Base-by-base conservation (phyloP, 2,888 invertebrate species). In the Esperia sulphurella region DNA sequence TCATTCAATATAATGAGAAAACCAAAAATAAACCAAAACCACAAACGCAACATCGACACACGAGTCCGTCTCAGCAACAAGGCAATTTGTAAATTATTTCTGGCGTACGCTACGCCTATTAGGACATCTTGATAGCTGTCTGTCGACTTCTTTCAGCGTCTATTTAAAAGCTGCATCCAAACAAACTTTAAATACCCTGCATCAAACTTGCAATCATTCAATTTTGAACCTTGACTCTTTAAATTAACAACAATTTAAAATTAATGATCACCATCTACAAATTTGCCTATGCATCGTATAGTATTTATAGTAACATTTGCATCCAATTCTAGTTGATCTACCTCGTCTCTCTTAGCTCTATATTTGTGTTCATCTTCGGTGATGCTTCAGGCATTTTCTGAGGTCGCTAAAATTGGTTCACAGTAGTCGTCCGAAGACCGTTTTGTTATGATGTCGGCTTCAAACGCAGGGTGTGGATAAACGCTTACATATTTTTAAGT, bases 61-160 rank as follows among this genome's bases (percentile, higher is more conserved):
- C 41, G 47, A 41, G 29, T 48, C 44, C 53, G 56, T 55, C 57
- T 62, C 55, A 52, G 65, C 69, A 71, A 71, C 71, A 61, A 71
- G 65, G 68, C 77, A 78, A 83, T 87, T 87, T 86, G 85, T 88
- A 81, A 84, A 81, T 85, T 87, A 87, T 87, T 87, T 79, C 78
- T 80, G 82, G 79, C 80, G 56, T 69, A 69, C 73, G 81, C 64
- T 77, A 83, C 83, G 84, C 84, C 86, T 88, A 88, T 89, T 89
- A 89, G 87, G 72, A 79, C 74, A 73, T 79, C 87, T 83, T 87
- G 88, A 88, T 85, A 78, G 83, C 78, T 82, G 82, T 73, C 87
- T 77, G 85, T 85, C 83, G 72, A 79, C 78, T 84, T 86, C 87
- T 89, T 87, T 89, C 89, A 87, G 74, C 89, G 59, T 87, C 80